phyloP scores from a whole-genome alignment of 2,888 invertebrate species.

The Tromatobia lineatoria region DNA sequence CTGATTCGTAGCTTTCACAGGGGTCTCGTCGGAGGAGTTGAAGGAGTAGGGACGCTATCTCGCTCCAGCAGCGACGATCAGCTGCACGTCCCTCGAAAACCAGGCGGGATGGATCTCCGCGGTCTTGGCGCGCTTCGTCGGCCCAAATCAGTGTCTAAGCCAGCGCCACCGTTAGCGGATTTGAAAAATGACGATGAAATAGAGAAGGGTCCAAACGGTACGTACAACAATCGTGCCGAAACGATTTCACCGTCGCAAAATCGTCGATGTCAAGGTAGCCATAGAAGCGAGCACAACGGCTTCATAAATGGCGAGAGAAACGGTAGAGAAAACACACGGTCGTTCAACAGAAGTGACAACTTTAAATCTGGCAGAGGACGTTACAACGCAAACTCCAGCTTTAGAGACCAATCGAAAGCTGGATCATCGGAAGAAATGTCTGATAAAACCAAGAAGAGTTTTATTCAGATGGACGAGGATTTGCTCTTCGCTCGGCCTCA shows the following conservation, averaged over 20 bases:
- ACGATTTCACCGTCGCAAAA: too few species aligned
- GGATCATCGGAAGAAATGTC: background rate
- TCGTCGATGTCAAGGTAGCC: background rate
- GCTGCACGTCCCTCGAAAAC: slow-evolving; percentile 11
- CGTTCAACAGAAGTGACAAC: background rate
- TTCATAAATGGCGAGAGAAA: background rate
- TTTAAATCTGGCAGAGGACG: background rate
- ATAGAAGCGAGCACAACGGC: background rate
- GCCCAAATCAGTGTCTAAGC: slow-evolving; percentile 18
- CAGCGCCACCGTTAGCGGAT: background rate
- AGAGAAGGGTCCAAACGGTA: background rate
- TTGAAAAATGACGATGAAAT: background rate
- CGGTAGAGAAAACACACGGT: background rate
- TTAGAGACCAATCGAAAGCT: background rate
- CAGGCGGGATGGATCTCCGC: slow-evolving; percentile 24
- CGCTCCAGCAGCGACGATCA: slow-evolving; percentile 32
- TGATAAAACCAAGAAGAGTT: background rate
- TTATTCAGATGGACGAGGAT: slow-evolving; percentile 41
- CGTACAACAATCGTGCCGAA: background rate
- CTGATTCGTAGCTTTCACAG: slow-evolving; percentile 44
- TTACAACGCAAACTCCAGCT: background rate
- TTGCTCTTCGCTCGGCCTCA: slow-evolving; percentile 27
- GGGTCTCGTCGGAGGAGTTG: slow-evolving; percentile 26
- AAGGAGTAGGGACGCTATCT: background rate
- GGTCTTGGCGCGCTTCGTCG: slow-evolving; percentile 35